phyloP scores from a whole-genome alignment of 2,113 vertebrate genomes.

The Xiphias gladius region DNA sequence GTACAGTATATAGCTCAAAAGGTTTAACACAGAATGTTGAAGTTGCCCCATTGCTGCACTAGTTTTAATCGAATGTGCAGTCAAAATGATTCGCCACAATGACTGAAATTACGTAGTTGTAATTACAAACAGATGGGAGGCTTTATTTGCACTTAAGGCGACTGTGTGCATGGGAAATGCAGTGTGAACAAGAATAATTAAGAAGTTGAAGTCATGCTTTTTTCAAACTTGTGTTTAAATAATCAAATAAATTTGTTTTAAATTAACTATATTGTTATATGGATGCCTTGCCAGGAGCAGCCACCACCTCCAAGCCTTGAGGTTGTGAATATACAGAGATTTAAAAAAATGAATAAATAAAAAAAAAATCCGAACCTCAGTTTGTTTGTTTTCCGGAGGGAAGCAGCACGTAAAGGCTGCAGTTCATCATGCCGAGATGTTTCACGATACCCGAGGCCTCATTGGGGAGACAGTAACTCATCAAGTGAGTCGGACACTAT shows the following conservation, averaged over 20 bases:
- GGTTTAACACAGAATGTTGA: conserved; percentile 40
- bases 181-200: conserved; percentile 99
- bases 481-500: conserved; percentile 39
- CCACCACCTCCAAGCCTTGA: conserved; percentile 45
- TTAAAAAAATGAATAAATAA: not conserved
- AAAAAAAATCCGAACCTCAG: conserved; percentile 24
- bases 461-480: conserved; percentile 37
- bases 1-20: conserved; percentile 8
- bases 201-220: conserved; percentile 95
- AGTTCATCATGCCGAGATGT: conserved; percentile 42
- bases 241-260: conserved; percentile 98
- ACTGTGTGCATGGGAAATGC: conserved; percentile 96
- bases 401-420: conserved; percentile 34
- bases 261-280: conserved; percentile 97
- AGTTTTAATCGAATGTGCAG: conserved; percentile 99
- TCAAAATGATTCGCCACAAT: conserved; percentile 99
- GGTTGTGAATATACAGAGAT: conserved; percentile 22
- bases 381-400: conserved; percentile 55
- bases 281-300: conserved; percentile 86
- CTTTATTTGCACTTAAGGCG: conserved; percentile 99
- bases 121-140: conserved; percentile 99
- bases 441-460: conserved; percentile 61
- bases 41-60: conserved; percentile 81
- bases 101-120: conserved; percentile 99
- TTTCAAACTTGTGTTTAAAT: conserved; percentile 90